phyloP scores from a whole-genome alignment of 2,797 vertebrate genomes.

The Platyrinchus mystaceus region DNA sequence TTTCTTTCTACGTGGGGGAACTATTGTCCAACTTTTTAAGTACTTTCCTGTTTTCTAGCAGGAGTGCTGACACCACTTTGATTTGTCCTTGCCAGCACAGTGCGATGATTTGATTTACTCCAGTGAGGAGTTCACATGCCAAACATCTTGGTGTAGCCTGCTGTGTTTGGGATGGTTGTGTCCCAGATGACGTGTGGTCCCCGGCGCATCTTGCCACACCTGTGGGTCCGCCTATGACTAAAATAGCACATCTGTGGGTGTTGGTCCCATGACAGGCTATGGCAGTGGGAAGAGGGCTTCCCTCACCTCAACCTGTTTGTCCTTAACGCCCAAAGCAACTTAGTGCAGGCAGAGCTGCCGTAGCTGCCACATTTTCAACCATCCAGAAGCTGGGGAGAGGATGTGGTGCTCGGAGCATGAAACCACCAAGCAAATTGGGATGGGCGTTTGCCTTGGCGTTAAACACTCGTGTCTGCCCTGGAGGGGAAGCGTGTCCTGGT shows the following conservation, averaged over 20 bases:
- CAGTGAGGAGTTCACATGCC: background rate
- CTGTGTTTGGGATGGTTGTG: background rate
- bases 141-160: background rate
- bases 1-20: background rate
- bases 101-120: background rate
- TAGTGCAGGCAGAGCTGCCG: background rate
- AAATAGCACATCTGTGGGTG: background rate
- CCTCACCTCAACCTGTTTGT: background rate
- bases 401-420: background rate
- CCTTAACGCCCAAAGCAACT: background rate
- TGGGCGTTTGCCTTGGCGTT: background rate
- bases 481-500: accelerated
- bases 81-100: background rate
- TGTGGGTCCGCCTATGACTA: background rate
- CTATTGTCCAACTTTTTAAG: background rate
- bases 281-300: background rate
- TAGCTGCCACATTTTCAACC: background rate
- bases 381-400: background rate
- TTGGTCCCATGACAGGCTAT: background rate
- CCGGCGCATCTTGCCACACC: accelerated
- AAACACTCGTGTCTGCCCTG: background rate
- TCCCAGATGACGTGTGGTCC: background rate
- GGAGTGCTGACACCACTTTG: background rate
- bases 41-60: background rate
- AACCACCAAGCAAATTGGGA: accelerated